Evolutionary conservation across 2,113 vertebrate genomes (phyloP).

Genomic region (Pachycephala philippinensis): DNA sequence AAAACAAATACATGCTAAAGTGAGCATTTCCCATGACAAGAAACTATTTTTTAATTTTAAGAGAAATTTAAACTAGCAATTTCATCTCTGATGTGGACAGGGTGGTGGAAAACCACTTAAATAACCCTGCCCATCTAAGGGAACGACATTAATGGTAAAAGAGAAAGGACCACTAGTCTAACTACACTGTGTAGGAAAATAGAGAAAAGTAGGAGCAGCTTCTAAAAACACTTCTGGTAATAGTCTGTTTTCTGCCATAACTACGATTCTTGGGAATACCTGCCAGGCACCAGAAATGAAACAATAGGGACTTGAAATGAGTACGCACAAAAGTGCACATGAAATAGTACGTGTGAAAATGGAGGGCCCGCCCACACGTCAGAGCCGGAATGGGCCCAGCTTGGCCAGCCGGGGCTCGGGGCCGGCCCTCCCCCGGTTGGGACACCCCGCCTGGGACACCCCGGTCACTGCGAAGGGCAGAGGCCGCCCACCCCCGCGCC

Average conservation of each 20-base stretch:
- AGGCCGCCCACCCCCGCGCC: background rate
- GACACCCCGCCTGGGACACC: background rate
- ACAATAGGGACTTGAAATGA: background rate
- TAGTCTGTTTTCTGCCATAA: background rate
- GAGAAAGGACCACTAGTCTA: background rate
- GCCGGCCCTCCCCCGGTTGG: background rate
- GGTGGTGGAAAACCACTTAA: background rate
- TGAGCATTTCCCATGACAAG: background rate
- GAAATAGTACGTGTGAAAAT: accelerated
- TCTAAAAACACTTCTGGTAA: background rate
- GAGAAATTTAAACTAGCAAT: background rate
- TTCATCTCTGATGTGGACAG: background rate
- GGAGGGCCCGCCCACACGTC: accelerated
- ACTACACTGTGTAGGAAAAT: background rate
- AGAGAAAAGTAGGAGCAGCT: background rate
- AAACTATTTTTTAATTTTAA: background rate
- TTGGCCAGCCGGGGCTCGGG: background rate
- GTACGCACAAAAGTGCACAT: background rate
- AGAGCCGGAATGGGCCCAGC: background rate
- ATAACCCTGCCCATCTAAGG: background rate
- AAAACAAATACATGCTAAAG: background rate
- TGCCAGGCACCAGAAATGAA: background rate
- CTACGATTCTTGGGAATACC: background rate
- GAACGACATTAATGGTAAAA: background rate
- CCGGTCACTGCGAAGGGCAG: too few relatives aligned